phyloP scores from a whole-genome alignment of 2,888 invertebrate genomes.

The Ennomos erosarius region DNA sequence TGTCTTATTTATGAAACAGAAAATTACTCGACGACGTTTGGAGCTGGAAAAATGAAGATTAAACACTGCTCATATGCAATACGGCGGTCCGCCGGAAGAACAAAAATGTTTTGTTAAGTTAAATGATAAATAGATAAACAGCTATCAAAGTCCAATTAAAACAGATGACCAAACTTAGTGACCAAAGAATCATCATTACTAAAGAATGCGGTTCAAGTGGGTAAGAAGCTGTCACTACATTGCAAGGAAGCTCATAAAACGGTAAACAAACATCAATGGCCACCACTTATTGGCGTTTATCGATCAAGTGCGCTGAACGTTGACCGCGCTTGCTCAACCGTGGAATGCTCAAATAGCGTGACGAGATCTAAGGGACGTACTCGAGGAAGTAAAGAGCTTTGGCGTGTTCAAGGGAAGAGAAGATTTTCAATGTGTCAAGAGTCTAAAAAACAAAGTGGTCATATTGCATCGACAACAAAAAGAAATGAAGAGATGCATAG shows the following conservation, averaged over 20 bases:
- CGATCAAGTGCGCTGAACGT: slow-evolving; percentile 51
- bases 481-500: no score
- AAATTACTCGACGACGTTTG: no score
- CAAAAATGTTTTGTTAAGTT: no score
- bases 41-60: no score
- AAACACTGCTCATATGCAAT: no score
- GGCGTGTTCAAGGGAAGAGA: slow-evolving; percentile 4
- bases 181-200: slow-evolving; percentile 9
- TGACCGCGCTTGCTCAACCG: slow-evolving; percentile 51
- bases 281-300: slow-evolving; percentile 41
- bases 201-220: slow-evolving; percentile 8
- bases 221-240: slow-evolving; percentile 17
- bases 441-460: not conserved
- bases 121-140: not conserved
- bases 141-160: slow-evolving; percentile 5
- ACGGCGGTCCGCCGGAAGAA: no score
- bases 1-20: no score
- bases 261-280: slow-evolving; percentile 39
- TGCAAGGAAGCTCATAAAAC: slow-evolving; percentile 32
- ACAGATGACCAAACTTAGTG: not conserved
- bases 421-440: not conserved
- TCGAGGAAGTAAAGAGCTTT: slow-evolving; percentile 7
- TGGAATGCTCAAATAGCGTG: slow-evolving; percentile 48
- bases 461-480: no score
- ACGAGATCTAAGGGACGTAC: slow-evolving; percentile 40